phyloP scores from a whole-genome alignment of 2,113 vertebrate genomes.

The Nyctibius bracteatus region DNA sequence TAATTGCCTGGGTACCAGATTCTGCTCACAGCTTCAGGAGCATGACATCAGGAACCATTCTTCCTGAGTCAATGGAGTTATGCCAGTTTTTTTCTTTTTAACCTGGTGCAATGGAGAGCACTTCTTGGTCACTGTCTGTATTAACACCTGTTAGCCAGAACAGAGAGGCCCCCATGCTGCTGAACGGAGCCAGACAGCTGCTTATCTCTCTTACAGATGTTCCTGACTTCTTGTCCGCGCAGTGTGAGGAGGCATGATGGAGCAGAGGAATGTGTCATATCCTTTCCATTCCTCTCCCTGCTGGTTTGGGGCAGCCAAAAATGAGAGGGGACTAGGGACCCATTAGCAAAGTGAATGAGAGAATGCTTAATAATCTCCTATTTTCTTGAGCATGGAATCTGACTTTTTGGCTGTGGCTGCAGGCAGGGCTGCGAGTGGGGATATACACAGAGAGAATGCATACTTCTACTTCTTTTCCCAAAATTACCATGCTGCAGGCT shows the following conservation, averaged over 20 bases:
- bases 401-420: not conserved
- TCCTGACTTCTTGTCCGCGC: not conserved
- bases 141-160: not conserved
- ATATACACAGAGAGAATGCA: not conserved
- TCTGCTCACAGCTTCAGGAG: not conserved
- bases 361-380: not conserved
- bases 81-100: not conserved
- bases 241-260: not conserved
- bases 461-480: not conserved
- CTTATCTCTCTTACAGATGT: slow-evolving; percentile 56
- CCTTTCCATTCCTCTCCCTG: slow-evolving; percentile 17
- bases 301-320: not conserved
- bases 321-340: not conserved
- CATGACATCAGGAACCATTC: not conserved
- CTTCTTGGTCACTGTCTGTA: not conserved
- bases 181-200: not conserved
- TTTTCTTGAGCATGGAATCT: not conserved
- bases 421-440: not conserved
- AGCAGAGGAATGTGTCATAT: not conserved
- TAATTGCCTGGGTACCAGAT: not conserved
- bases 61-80: not conserved
- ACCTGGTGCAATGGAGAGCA: not conserved
- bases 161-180: not conserved
- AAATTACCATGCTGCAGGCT: not conserved
- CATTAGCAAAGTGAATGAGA: not conserved